Evolutionary conservation across 2,113 vertebrate species (phyloP), one percentile per base, ranked within the genome.

Genomic region (Sturnira hondurensis): DNA sequence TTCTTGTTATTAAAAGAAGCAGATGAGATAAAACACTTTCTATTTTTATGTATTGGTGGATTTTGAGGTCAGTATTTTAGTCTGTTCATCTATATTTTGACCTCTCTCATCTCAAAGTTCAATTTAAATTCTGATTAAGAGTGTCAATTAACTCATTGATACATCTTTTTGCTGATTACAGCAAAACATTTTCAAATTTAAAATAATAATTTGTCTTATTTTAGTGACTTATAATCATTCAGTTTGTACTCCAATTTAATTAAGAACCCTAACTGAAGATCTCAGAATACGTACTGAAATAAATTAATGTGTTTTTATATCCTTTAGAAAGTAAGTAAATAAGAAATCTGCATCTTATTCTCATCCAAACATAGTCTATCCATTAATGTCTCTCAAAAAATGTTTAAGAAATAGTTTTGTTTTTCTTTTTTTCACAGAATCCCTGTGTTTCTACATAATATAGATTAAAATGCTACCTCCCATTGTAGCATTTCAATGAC

Each of bases 31-130:
- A 97, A 97, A 97, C 80, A 92, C 71, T 93, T 95, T 94, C 47
- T 97, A 97, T 97, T 98, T 86, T 84, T 94, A 91, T 61, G 84
- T 11, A 70, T 68, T 94, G 96, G 97, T 97, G 87, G 94, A 89
- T 93, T 96, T 96, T n/a, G 86, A 76, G 14, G 88, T 95, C 94
- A 89, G 58, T 96, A 33, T 76, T 98, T 96, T 43, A 93, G 58
- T 14, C n/a, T 92, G 2, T 94, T 68, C 4, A 95, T 61, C 91
- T 96, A 88, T 93, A 89, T 50, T 97, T 93, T 43, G 83, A 20
- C 77, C 91, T 96, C 74, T 96, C 86, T 71, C 65, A 85, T 93
- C 97, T 86, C 47, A 97, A 94, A 97, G 91, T 90, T 93, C 61
- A 63, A 13, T 63, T 52, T 91, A 38, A 43, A 2, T 96, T 94